Conservation (phyloP, 2,888 invertebrate species). For the Cantharis flavilabris region DNA sequence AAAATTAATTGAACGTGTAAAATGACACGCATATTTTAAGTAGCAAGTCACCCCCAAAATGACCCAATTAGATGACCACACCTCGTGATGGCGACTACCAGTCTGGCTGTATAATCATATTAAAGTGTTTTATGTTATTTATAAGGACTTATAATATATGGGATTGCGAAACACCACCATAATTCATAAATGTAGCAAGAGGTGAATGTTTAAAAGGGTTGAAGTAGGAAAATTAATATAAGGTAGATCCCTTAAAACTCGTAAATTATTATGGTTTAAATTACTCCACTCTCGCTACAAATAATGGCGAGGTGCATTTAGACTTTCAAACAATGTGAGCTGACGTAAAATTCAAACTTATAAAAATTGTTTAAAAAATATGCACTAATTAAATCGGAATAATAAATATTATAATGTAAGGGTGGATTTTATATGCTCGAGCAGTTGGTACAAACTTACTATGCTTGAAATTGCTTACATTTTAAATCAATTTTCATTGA, state of each 20-base stretch:
- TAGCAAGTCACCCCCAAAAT: slow-evolving; percentile 11
- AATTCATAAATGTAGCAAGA: slow-evolving; percentile 22
- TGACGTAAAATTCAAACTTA: background rate
- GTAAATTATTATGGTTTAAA: slow-evolving; percentile 22
- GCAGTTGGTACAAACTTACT: background rate
- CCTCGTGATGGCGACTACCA: slow-evolving; percentile 26
- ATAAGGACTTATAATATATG: slow-evolving; percentile 23
- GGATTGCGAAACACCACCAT: slow-evolving; percentile 22
- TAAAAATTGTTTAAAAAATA: background rate
- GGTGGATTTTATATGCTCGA: background rate
- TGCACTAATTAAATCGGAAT: background rate
- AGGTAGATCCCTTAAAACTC: slow-evolving; percentile 21
- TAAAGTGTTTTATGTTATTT: slow-evolving; percentile 25
- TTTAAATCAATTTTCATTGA: background rate
- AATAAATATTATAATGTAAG: too few species aligned
- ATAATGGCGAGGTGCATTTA: background rate
- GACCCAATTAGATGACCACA: slow-evolving; percentile 33
- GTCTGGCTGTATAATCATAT: slow-evolving; percentile 12
- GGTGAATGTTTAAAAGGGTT: slow-evolving; percentile 29
- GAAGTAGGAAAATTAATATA: slow-evolving; percentile 28
- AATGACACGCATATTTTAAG: background rate
- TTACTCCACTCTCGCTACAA: slow-evolving; percentile 3
- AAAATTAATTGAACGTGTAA: slow-evolving; percentile 3
- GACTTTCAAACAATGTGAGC: background rate
- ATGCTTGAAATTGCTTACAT: background rate